Conservation (phyloP, 2,797 vertebrate genomes). For the Poecilia picta region DNA sequence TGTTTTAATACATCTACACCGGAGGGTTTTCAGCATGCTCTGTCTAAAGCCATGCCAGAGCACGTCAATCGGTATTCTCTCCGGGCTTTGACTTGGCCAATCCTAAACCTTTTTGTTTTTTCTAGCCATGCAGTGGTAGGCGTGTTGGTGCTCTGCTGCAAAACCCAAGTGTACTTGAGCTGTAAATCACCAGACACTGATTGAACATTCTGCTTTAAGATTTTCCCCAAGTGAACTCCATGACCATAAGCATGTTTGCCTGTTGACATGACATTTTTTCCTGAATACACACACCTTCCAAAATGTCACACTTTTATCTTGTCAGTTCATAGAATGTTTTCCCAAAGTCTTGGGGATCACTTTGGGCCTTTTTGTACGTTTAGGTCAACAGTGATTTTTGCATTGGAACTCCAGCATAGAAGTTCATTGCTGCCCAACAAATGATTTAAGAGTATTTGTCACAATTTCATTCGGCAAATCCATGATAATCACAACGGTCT, state of each 20-base stretch:
- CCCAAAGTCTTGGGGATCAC: neutral
- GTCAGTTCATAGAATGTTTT: neutral
- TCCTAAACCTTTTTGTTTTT: neutral
- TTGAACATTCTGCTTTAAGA: neutral
- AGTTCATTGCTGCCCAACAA: neutral
- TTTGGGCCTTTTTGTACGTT: neutral
- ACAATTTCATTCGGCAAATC: neutral
- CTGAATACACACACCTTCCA: neutral
- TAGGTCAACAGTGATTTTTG: neutral
- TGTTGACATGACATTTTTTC: neutral
- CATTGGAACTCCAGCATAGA: neutral
- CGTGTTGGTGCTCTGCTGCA: neutral
- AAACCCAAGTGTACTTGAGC: neutral
- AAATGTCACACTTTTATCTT: neutral
- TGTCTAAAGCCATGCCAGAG: neutral
- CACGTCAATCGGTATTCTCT: neutral
- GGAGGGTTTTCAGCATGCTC: neutral
- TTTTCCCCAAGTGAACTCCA: neutral
- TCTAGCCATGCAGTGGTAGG: neutral
- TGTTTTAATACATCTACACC: neutral
- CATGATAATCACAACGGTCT: neutral
- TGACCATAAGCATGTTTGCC: neutral
- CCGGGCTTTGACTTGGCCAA: neutral
- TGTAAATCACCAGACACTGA: neutral
- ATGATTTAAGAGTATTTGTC: neutral